These are phyloP conservation scores for Meandrina meandrites DNA, from an alignment of 92 coral and sea anemone species.

Conservation along the genomic window DNA sequence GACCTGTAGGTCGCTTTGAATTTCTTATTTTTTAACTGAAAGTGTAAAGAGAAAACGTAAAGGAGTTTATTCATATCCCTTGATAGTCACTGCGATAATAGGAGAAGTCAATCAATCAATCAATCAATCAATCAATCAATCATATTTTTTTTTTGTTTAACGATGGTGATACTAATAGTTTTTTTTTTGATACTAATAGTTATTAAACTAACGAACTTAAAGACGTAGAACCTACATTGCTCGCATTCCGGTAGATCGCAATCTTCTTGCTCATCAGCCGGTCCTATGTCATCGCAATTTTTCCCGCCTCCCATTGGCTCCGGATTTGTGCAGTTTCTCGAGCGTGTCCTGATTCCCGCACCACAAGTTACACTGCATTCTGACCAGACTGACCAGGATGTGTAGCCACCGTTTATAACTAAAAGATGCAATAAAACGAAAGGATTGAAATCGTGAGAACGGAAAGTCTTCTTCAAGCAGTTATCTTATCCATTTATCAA, in stretches of 20 bases:
- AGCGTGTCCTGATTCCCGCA: conserved; percentile 8
- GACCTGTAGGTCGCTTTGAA: no score
- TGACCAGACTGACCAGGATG: conserved; percentile 29
- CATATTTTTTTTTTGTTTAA: no score
- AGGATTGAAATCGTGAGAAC: background rate
- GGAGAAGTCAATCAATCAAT: no score
- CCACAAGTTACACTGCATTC: conserved; percentile 43
- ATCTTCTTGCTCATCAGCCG: background rate
- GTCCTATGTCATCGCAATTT: conserved; percentile 33
- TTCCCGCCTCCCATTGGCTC: conserved; percentile 34
- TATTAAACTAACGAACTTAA: no score
- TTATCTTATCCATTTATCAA: background rate
- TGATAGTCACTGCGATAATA: no score
- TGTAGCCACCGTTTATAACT: conserved; percentile 47
- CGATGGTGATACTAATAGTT: no score
- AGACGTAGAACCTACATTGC: conserved; percentile 7
- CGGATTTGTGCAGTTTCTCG: conserved; percentile 37
- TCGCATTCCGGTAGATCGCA: conserved; percentile 24
- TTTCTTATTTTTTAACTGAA: no score
- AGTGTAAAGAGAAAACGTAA: no score
- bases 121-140: no score
- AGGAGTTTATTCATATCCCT: no score
- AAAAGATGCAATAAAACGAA: background rate
- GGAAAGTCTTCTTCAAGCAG: no score
- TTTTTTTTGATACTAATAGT: no score